A percentile compares a stretch with the other conserved stretches of the same genome.
These are phyloP conservation scores for Endomychus coccineus DNA, from an alignment of 2,888 invertebrate genomes.

Conservation along the genomic window DNA sequence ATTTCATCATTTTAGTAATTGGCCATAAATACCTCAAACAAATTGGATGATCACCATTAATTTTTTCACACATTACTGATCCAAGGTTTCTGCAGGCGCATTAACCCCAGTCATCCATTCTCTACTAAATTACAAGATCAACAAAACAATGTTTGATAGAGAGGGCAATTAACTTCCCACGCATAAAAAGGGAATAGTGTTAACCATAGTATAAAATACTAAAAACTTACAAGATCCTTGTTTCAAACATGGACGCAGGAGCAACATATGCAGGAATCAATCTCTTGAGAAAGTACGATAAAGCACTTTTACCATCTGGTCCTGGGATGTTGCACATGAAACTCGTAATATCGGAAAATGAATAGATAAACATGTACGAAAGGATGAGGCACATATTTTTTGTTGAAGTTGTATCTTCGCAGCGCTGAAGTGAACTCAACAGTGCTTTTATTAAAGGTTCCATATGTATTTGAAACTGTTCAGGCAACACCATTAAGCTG, in stretches of 20 bases:
- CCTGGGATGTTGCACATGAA: constrained; percentile 27
- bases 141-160: too few relatives aligned
- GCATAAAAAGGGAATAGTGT: too few relatives aligned
- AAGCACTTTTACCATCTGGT: constrained; percentile 27
- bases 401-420: constrained; percentile 12
- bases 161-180: too few relatives aligned
- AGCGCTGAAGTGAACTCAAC: constrained; percentile 19
- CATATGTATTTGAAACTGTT: constrained; percentile 22
- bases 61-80: too few relatives aligned
- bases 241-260: not conserved
- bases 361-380: constrained; percentile 25
- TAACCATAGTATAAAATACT: not conserved
- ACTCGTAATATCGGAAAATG: constrained; percentile 21
- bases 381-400: constrained; percentile 23
- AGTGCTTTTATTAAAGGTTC: constrained; percentile 24
- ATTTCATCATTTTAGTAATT: too few relatives aligned
- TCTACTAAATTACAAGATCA: too few relatives aligned
- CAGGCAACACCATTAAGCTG: constrained; percentile 22
- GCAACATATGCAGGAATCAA: constrained; percentile 16
- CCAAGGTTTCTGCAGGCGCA: too few relatives aligned
- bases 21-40: too few relatives aligned
- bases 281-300: constrained; percentile 23
- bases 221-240: not conserved
- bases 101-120: too few relatives aligned
- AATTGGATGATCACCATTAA: too few relatives aligned